Evolutionary conservation across 1,140 invertebrate genomes (phyloP).

Genomic region (Drosophila orena): DNA sequence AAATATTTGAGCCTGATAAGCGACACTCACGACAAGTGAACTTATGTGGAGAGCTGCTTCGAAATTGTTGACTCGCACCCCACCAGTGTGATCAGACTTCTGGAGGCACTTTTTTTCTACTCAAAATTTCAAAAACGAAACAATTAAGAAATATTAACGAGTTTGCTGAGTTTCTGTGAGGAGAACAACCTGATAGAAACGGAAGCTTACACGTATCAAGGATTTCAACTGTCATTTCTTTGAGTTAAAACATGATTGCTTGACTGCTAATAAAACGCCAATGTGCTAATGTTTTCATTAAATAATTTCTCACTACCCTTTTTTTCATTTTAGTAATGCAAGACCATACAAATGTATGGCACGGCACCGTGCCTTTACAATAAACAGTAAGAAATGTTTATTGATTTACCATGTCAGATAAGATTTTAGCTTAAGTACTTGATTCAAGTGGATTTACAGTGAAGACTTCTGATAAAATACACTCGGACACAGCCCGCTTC

Average conservation of each 20-base stretch:
- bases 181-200: not conserved
- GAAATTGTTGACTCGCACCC: conserved; percentile 9
- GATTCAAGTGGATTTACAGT: not conserved
- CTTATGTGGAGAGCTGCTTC: not conserved
- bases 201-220: not conserved
- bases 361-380: not conserved
- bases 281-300: too few species aligned
- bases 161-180: conserved; percentile 19
- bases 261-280: too few species aligned
- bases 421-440: conserved; percentile 7
- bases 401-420: conserved; percentile 17
- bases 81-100: conserved; percentile 4
- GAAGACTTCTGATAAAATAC: conserved; percentile 3
- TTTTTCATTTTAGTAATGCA: not conserved
- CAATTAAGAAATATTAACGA: conserved; percentile 1
- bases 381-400: not conserved
- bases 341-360: not conserved
- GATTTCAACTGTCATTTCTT: too few species aligned
- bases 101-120: conserved; percentile 18
- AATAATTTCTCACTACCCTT: too few species aligned
- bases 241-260: too few species aligned
- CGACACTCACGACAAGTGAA: not conserved
- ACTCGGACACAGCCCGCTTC: not conserved
- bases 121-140: conserved; percentile 26
- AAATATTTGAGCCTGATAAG: conserved; percentile 15